phyloP scores from a whole-genome alignment of 2,888 invertebrate species.

The Ichneumon xanthorius region DNA sequence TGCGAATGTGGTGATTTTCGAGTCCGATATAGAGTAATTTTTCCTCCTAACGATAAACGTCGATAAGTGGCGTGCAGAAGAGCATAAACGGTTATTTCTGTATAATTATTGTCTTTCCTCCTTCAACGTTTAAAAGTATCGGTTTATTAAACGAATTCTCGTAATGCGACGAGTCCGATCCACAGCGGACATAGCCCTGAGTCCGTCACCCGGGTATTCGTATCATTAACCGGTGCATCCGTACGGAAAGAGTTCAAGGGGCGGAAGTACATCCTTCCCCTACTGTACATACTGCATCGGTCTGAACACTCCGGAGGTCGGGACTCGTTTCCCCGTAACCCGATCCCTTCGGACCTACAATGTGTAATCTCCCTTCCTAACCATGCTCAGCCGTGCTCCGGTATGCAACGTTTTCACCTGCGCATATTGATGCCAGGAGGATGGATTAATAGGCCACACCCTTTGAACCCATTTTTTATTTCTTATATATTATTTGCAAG shows the following conservation, averaged over 20 bases:
- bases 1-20: too few relatives aligned
- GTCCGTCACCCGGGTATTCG: conserved; percentile 56
- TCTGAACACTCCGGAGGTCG: conserved; percentile 29
- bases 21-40: neutral
- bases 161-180: conserved; percentile 38
- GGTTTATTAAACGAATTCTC: conserved; percentile 23
- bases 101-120: neutral
- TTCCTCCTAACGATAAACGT: neutral
- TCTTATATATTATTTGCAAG: conserved; percentile 11
- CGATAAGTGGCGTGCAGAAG: neutral
- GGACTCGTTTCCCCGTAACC: conserved; percentile 44
- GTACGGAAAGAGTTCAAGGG: conserved; percentile 78
- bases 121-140: conserved; percentile 5
- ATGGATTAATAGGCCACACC: neutral
- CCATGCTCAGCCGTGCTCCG: neutral
- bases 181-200: conserved; percentile 17
- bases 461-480: conserved; percentile 7
- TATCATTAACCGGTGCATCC: conserved; percentile 75
- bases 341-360: conserved; percentile 37
- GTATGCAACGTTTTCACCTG: conserved; percentile 36
- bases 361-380: conserved; percentile 30
- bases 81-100: neutral
- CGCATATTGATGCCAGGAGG: conserved; percentile 2
- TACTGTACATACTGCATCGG: conserved; percentile 52
- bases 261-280: conserved; percentile 83